Conservation (phyloP, 2,797 vertebrate genomes). For the Platalea minor region DNA sequence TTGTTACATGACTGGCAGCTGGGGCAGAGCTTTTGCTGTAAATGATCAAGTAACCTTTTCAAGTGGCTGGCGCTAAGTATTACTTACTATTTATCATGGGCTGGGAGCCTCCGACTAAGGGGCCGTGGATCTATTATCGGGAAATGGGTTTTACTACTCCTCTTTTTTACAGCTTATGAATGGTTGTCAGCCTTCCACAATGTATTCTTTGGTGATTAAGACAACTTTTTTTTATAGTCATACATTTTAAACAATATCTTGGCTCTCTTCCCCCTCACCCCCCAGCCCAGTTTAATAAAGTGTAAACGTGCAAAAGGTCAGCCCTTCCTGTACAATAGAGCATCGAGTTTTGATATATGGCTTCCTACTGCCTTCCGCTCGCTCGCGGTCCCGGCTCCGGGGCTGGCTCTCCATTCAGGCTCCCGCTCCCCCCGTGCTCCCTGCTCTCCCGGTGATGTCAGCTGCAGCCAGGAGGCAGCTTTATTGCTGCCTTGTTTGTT, state of each 20-base stretch:
- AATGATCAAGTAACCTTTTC: conserved; percentile 51
- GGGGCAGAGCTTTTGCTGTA: conserved; percentile 38
- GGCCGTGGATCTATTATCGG: conserved; percentile 34
- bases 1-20: conserved; percentile 58
- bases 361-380: conserved; percentile 81
- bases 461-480: conserved; percentile 26
- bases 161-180: conserved; percentile 63
- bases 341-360: conserved; percentile 81
- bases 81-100: conserved; percentile 59
- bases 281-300: conserved; percentile 72
- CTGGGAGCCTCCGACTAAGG: conserved; percentile 61
- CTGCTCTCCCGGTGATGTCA: conserved; percentile 13
- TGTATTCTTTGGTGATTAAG: conserved; percentile 61
- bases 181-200: conserved; percentile 58
- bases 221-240: conserved; percentile 44
- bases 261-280: conserved; percentile 29
- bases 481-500: conserved; percentile 54
- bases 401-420: not conserved
- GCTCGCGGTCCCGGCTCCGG: conserved; percentile 12
- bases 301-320: conserved; percentile 87
- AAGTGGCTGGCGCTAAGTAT: conserved; percentile 46
- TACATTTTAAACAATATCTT: conserved; percentile 71
- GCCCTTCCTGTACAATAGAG: conserved; percentile 82
- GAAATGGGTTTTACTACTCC: conserved; percentile 54
- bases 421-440: not conserved